A percentile compares a stretch with the other conserved stretches of the same genome.
phyloP scores from a whole-genome alignment of 2,113 vertebrate genomes.

The Apistogramma diplotaenia region DNA sequence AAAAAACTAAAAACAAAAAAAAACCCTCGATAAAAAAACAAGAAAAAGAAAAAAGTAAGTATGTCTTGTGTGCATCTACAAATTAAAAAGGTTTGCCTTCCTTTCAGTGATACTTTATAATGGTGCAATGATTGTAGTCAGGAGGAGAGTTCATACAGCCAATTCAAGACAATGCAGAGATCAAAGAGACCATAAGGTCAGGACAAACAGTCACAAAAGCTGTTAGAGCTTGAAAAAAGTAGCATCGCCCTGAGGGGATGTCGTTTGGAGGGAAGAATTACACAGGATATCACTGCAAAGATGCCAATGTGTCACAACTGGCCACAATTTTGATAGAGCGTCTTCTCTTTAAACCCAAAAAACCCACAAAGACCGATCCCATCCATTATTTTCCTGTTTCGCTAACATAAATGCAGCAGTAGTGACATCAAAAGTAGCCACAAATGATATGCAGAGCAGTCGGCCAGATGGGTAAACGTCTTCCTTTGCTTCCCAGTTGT shows the following conservation, averaged over 20 bases:
- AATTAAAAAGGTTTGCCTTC: not conserved
- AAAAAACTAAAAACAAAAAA: too few species aligned
- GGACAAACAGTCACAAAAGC: not conserved
- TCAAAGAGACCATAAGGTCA: conserved; percentile 9
- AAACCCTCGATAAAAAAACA: too few species aligned
- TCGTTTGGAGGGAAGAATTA: not conserved
- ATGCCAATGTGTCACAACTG: conserved; percentile 22
- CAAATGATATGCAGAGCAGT: conserved; percentile 61
- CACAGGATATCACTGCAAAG: not conserved
- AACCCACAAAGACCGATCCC: conserved; percentile 56
- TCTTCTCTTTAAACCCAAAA: conserved; percentile 55
- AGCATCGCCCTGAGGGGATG: not conserved
- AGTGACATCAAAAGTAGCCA: conserved; percentile 65
- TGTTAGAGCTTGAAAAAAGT: conserved; percentile 6
- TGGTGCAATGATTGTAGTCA: not conserved
- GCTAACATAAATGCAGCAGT: conserved; percentile 59
- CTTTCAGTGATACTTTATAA: not conserved
- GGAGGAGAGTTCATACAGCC: not conserved
- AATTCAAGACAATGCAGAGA: not conserved
- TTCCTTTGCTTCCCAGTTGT: conserved; percentile 57
- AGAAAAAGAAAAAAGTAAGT: not conserved
- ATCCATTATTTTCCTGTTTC: conserved; percentile 55
- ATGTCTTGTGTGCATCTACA: not conserved
- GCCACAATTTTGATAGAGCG: conserved; percentile 56
- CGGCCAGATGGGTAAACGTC: conserved; percentile 57